Percentiles rank a stretch among this genome's conserved stretches.
Conservation (phyloP, 2,113 vertebrate species). For the Oxygymnocypris stewartii region DNA sequence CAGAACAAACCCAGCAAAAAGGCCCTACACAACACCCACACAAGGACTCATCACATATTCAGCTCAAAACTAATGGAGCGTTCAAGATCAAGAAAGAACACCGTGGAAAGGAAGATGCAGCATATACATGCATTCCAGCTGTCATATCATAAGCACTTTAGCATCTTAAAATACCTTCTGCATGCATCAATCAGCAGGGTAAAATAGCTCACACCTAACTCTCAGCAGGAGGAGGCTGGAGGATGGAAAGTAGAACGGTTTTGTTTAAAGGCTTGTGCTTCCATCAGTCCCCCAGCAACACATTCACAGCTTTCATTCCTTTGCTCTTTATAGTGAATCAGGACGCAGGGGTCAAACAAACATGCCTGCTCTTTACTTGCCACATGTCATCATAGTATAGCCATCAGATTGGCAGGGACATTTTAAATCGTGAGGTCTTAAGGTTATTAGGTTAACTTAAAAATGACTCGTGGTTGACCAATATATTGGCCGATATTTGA, state of each 20-base stretch:
- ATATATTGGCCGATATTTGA: no score
- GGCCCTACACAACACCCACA: constrained; percentile 44
- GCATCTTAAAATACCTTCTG: background rate
- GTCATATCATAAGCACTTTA: constrained; percentile 15
- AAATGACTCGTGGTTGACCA: background rate
- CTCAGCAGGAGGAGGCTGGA: background rate
- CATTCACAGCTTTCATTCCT: background rate
- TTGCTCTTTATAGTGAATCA: background rate
- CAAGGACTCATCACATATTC: constrained; percentile 22
- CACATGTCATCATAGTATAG: background rate
- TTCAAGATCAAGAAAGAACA: constrained; percentile 21
- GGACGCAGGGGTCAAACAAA: constrained; percentile 35
- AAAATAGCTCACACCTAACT: constrained; percentile 25
- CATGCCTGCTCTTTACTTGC: background rate
- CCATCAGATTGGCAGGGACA: background rate
- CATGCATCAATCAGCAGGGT: constrained; percentile 20
- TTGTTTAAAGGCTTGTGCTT: background rate
- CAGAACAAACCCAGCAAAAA: constrained; percentile 12
- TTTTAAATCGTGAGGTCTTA: background rate
- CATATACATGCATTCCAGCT: background rate
- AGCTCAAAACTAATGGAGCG: background rate
- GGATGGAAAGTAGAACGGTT: background rate
- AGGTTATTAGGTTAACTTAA: background rate
- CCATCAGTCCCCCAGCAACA: constrained; percentile 19
- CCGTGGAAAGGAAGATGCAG: constrained; percentile 16